A percentile compares a stretch with the other conserved stretches of the same genome.
These are phyloP conservation scores for Micoletzkya japonica DNA, from an alignment of 2,888 invertebrate genomes.

Conservation along the genomic window DNA sequence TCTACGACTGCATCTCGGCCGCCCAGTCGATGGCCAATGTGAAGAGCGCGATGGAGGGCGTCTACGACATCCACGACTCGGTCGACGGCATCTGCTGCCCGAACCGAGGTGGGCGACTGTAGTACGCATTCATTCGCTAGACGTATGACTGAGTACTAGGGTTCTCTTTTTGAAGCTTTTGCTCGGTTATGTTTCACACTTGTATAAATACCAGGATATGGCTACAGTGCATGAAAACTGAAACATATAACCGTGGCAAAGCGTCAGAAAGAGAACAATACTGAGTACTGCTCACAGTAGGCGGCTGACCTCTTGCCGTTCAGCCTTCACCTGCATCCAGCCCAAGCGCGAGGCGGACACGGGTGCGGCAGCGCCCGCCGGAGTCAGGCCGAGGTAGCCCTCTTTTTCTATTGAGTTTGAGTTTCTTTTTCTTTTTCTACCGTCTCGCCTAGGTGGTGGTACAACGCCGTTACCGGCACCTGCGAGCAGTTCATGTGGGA, in stretches of 20 bases:
- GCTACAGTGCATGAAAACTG: too few relatives aligned
- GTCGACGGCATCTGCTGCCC: slow-evolving; percentile 62
- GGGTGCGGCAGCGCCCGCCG: slow-evolving; percentile 61
- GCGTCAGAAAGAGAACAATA: too few relatives aligned
- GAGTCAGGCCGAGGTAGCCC: slow-evolving; percentile 50
- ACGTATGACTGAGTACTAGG: too few relatives aligned
- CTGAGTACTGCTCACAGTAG: too few relatives aligned
- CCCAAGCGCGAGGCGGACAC: slow-evolving; percentile 61
- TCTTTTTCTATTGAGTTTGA: too few relatives aligned
- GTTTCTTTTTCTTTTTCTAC: too few relatives aligned
- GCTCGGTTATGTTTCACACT: too few relatives aligned
- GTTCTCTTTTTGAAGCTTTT: too few relatives aligned
- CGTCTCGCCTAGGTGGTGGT: slow-evolving; percentile 32
- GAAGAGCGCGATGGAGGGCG: slow-evolving; percentile 62
- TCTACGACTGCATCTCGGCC: slow-evolving; percentile 60
- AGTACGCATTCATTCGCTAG: not conserved
- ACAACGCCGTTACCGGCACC: slow-evolving; percentile 60
- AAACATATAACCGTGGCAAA: too few relatives aligned
- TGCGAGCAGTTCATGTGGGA: slow-evolving; percentile 64
- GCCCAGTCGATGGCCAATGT: slow-evolving; percentile 58
- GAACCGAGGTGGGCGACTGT: slow-evolving; percentile 47
- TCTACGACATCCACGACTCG: slow-evolving; percentile 58
- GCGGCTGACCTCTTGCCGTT: too few relatives aligned
- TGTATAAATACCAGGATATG: too few relatives aligned
- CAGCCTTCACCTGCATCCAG: slow-evolving; percentile 62